Evolutionary conservation across 2,888 invertebrate genomes (phyloP), one percentile per base, ranked within the genome.

Genomic region (Lomographa bimaculata): DNA sequence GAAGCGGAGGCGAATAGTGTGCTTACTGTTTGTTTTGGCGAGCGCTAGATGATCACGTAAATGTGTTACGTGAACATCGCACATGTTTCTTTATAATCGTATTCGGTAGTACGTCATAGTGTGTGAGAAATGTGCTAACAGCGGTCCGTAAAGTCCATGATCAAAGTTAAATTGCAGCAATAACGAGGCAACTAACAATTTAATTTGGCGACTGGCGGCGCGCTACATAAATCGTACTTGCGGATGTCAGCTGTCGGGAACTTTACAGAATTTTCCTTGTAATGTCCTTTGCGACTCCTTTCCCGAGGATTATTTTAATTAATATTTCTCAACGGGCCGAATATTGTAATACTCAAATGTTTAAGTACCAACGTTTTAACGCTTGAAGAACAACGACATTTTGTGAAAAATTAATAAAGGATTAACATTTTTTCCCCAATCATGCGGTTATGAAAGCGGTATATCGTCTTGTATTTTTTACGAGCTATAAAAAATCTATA

Each of bases 161-260:
- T 80, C 72, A 76, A 79, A 79, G 71, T 79, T 76, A 76, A 82
- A 83, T 79, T 79, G 76, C 83, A 64, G 84, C 68, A 79, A 81
- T 86, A 83, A 79, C 78, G 72, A 73, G 80, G 71, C 70, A 76
- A 80, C 69, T 79, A 81, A 79, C 81, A 78, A 72, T 83, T 85
- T 80, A 83, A 81, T 85, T 85, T 79, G 73, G 73, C 67, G 71
- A 70, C 72, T 75, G 67, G 65, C 57, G 57, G 68, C 64, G 65
- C 61, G 73, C 74, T 71, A 73, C 79, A 82, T 87, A 85, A 89
- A 86, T 86, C 71, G 72, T 80, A 80, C 83, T 85, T 78, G 74
- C 72, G 70, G 81, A 83, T 84, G 87, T 86, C 87, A 86, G 80
- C 80, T 83, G 86, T 84, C 85, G 79, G 60, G 73, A 85, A 86